Base-by-base conservation (phyloP, 2,113 vertebrate genomes). In the Sinocyclocheilus rhinocerous region DNA sequence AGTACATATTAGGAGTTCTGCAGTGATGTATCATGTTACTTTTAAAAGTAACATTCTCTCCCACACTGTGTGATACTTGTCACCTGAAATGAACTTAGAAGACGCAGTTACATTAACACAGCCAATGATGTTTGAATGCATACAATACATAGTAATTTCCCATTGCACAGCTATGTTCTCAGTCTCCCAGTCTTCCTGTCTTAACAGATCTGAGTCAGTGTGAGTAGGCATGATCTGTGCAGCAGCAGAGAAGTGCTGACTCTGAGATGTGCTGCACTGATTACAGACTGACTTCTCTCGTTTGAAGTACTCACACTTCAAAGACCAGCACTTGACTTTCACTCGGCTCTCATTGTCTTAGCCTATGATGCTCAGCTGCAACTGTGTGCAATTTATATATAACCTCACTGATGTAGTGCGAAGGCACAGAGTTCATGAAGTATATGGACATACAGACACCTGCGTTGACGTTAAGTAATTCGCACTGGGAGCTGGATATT, bases 231-330 rank as follows among this genome's bases (percentile, higher is more conserved):
- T 48, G 59, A 70, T 70, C 42, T 70, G 13, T 42, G 36, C 80
- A 81, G 22, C 52, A 78, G 75, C 50, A 7, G 36, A 39, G 78
- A 87, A 80, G 20, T 65, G 82, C 76, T 84, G 76, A 85, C 26
- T 78, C 42, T 42, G 55, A 63, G 50, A 87, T 65, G 11, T 70
- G 59, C 76, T 52, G 18, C 12, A 55, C 57, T 87, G 86, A 87
- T 80, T 72, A 48, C 77, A 52, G 76, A 9, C 63, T 48, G 42
- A 84, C 50, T 75, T 39, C 36, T 45, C 61, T 70, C 63, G 55
- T 85, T 85, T 85, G 29, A 87, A 81, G 70, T 67, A 39, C 33
- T 81, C 55, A 22, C 39, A 70, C 77, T 57, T 69, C 76, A 85
- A 85, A 79, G 45, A 81, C 59, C 13, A 39, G 76, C 39, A 39